Evolutionary conservation across 2,113 vertebrate genomes (phyloP), one percentile per base, ranked within the genome.

Genomic region (Fulica atra): DNA sequence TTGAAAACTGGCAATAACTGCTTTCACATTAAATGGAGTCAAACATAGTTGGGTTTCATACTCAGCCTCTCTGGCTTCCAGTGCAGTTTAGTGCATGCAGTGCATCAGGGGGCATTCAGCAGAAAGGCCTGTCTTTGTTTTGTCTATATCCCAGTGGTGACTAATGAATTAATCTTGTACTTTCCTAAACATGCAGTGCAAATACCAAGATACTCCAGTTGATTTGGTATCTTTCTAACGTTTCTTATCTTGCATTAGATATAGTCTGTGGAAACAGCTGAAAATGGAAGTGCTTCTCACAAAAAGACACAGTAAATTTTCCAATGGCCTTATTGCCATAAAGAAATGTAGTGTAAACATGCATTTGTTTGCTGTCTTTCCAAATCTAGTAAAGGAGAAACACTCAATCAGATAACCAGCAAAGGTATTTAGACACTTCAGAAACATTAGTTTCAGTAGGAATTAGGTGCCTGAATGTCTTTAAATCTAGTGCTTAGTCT

Each of bases 1-100:
- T 64, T 92, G 80, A 72, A 91, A 89, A 42, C 50, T 90, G 60
- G 40, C 64, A 86, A 23, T 79, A 77, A 65, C 42, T 81, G 51
- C 36, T 80, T 82, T 89, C 59, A 24, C 24, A 13, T 74, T 59
- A 92, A 57, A 81, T 33, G n/a, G 56, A 91, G 28, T 77, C 54
- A 74, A 71, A 17, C 36, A 25, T 70, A 84, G 56, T 77, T 83
- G 31, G 38, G 10, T 96, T 95, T 80, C 57, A 64, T 42, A 42
- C 35, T 82, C 4, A 2, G 16, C 18, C 42, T 92, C 48, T 57
- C 61, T 78, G 53, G 73, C 71, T 92, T 42, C 9, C 12, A 50
- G 29, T 44, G 56, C 18, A 69, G 4, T 79, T 83, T 79, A 59
- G 42, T 64, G 19, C n/a, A 14, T 83, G 73, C 54, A 36, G 29